phyloP scores from a whole-genome alignment of 1,140 invertebrate genomes.

The Eueides isabella region DNA sequence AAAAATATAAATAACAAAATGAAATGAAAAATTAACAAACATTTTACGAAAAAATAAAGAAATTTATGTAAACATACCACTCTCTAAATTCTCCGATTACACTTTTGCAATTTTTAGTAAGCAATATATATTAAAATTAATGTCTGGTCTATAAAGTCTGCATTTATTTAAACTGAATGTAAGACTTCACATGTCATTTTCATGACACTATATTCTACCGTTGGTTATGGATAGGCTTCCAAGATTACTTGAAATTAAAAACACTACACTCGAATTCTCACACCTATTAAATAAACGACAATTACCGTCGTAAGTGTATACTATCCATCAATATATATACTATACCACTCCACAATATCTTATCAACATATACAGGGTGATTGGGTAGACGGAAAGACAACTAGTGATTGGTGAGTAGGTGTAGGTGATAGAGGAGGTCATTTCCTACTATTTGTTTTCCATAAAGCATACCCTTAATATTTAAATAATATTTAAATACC shows the following conservation, averaged over 20 bases:
- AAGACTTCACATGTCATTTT: neutral
- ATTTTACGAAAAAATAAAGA: too few species aligned
- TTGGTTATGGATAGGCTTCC: neutral
- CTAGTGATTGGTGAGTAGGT: too few species aligned
- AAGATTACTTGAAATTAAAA: constrained; percentile 27
- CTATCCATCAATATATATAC: too few species aligned
- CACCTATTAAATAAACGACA: constrained; percentile 30
- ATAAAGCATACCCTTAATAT: too few species aligned
- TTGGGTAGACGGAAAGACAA: too few species aligned
- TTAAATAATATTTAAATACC: too few species aligned
- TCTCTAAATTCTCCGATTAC: neutral
- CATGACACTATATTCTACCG: neutral
- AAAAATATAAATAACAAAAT: too few species aligned
- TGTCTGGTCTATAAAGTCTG: neutral
- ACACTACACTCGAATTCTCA: constrained; percentile 20
- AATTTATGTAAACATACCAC: neutral
- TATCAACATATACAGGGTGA: too few species aligned
- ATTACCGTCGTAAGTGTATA: constrained; percentile 2
- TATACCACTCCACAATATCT: too few species aligned
- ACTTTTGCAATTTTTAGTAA: neutral
- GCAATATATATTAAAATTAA: neutral
- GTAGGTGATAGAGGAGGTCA: too few species aligned
- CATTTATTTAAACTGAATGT: neutral
- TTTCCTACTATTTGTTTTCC: too few species aligned
- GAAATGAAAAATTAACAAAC: too few species aligned